Evolutionary conservation across 1,140 invertebrate genomes (phyloP), one percentile per base, ranked within the genome.

Genomic region (Ridgeia piscesae): DNA sequence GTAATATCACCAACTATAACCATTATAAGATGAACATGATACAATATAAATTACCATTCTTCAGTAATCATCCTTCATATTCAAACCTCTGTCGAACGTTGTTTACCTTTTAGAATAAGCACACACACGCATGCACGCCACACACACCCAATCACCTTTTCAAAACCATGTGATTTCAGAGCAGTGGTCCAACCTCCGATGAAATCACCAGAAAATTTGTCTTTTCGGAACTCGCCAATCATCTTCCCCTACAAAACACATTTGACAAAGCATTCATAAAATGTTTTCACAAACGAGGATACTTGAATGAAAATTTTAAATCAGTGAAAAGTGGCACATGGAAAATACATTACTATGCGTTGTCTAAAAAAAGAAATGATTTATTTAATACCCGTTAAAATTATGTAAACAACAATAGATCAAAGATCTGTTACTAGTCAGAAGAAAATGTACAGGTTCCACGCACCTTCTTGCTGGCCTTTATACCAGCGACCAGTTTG

Each of bases 161-260:
- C 97, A 96, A 99, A 98, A 91, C 97, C 97, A 94, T 97, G 97
- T 94, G 97, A 97, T 94, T 98, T 97, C 8, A 99, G 94, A 6
- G 97, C 97, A 92, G 97, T 96, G 94, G 98, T 97, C 99, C 99
- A 99, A 34, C 97, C 96, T 95, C 99, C 98, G 96, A 98, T 98
- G 95, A 99, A 99, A 92, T 98, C 97, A 27, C 98, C 98, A 31
- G 97, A 97, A 95, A 98, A 99, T 93, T 98, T 98, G 95, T 99
- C 99, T 96, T 99, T 99, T 0, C 97, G 96, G 96, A 99, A 99
- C 27, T 99, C 97, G n/a, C 99, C 99, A 89, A 99, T 95, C 8
- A 97, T 97, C 96, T 98, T 98, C 17, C 99, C 99, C 93, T 96
- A 77, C 35, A 94, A 92, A 92, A 90, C 42, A 89, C 42, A 89